Percentiles rank a stretch among this genome's conserved stretches.
Evolutionary conservation across 2,888 invertebrate species (phyloP).

Genomic region (Pocota personata): DNA sequence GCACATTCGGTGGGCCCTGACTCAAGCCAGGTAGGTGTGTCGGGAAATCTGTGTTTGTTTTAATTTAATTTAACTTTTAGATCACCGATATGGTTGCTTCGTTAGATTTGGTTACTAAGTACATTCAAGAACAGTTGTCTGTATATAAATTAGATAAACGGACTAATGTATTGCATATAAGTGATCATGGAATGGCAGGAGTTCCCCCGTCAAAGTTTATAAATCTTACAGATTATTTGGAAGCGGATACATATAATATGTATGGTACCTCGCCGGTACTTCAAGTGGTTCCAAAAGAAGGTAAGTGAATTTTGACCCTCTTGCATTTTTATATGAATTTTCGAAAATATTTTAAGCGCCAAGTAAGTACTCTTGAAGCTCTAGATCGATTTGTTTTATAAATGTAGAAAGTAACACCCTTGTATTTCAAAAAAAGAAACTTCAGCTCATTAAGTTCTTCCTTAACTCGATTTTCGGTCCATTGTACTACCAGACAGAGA

Average conservation of each 20-base stretch:
- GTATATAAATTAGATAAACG: conserved; percentile 83
- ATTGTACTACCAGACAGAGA: too few relatives aligned
- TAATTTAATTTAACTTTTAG: conserved; percentile 26
- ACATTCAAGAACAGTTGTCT: conserved; percentile 85
- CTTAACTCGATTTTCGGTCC: too few relatives aligned
- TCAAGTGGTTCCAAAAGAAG: conserved; percentile 85
- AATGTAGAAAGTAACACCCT: too few relatives aligned
- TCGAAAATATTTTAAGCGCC: too few relatives aligned
- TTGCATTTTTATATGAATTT: too few relatives aligned
- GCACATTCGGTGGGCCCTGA: conserved; percentile 85
- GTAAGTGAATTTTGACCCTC: conserved; percentile 77
- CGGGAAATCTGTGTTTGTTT: background rate
- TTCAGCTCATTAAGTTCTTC: too few relatives aligned
- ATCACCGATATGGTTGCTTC: conserved; percentile 81
- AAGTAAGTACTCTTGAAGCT: too few relatives aligned
- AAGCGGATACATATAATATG: conserved; percentile 82
- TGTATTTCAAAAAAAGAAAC: too few relatives aligned
- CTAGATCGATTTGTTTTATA: too few relatives aligned
- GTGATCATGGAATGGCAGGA: conserved; percentile 89
- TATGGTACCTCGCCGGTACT: conserved; percentile 85
- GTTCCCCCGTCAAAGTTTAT: conserved; percentile 84
- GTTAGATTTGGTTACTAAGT: conserved; percentile 84
- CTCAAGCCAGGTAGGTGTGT: conserved; percentile 55
- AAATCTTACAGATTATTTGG: conserved; percentile 84
- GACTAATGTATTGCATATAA: conserved; percentile 87